Evolutionary conservation across 2,888 invertebrate species (phyloP), one percentile per base, ranked within the genome.

Genomic region (Lasioglossum leucozonium): DNA sequence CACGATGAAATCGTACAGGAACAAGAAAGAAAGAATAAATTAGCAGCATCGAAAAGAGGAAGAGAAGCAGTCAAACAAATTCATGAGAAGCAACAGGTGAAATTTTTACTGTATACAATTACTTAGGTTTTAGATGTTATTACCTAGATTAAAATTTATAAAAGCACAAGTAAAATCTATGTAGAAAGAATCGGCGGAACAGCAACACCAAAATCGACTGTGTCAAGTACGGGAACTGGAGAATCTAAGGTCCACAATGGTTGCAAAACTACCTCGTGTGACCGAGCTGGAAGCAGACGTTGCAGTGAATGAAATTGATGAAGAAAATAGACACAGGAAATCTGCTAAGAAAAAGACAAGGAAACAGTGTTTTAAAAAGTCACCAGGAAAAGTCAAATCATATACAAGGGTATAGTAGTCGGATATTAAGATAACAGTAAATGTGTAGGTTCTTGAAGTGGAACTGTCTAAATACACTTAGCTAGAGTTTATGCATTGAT

Each of bases 161-260:
- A 75, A 81, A 67, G 16, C 47, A 73, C 55, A 81, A 67, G 47
- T 78, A 44, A 78, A 58, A 71, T 81, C 65, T 79, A 37, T 86
- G 13, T 79, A 94, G 92, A 89, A 81, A 62, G 91, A 93, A 71
- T 90, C 89, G 65, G 74, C 84, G 10, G 87, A 88, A 58, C 87
- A 88, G 47, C 79, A 85, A 22, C 89, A 91, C 42, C 92, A 92
- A 62, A 93, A 93, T 72, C 91, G 93, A 81, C 82, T 94, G n/a
- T 91, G 89, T 22, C 92, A 92, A 85, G 94, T 94, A 34, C 93
- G 96, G 84, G 95, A 95, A 81, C 90, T 95, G 26, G 96, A 96
- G 92, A 95, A 96, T 91, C 87, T 94, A 4, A 92, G 96, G 77
- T 94, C 96, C 10, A 89, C 93, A 13, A 93, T 95, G 93, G 91